phyloP scores from a whole-genome alignment of 2,797 vertebrate genomes.

The Fistularia tabacaria region DNA sequence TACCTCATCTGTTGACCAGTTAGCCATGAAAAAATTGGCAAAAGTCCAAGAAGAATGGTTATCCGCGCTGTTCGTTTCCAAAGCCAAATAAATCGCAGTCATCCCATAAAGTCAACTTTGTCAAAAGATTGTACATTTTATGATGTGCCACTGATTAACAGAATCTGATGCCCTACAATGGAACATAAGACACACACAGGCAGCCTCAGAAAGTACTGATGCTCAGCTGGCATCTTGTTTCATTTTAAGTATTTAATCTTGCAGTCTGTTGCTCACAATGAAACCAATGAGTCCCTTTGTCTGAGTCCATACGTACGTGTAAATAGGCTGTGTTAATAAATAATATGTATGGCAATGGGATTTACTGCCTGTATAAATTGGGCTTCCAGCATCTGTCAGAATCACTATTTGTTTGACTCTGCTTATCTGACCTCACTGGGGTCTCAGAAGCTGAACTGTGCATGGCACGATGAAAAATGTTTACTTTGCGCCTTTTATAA shows the following conservation, averaged over 20 bases:
- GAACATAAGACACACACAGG: constrained; percentile 27
- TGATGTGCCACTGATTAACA: background rate
- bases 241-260: constrained; percentile 18
- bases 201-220: constrained; percentile 20
- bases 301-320: constrained; percentile 25
- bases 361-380: constrained; percentile 29
- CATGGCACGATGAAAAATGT: background rate
- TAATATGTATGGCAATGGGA: constrained; percentile 56
- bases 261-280: too few relatives aligned
- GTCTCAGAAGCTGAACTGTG: background rate
- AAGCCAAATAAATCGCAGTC: constrained; percentile 32
- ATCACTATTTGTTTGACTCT: constrained; percentile 24
- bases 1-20: constrained; percentile 39
- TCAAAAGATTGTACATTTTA: constrained; percentile 1
- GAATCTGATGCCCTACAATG: background rate
- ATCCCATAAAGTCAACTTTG: constrained; percentile 22
- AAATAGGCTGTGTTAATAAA: constrained; percentile 66
- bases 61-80: constrained; percentile 23
- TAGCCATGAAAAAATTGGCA: constrained; percentile 36
- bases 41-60: constrained; percentile 14
- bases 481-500: too few relatives aligned
- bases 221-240: constrained; percentile 25
- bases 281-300: constrained; percentile 35
- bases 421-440: constrained; percentile 19
- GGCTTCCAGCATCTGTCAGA: constrained; percentile 32